Base-by-base conservation (phyloP, 37 sponge, comb jelly and placozoan genomes). In the Spongilla lacustris region DNA sequence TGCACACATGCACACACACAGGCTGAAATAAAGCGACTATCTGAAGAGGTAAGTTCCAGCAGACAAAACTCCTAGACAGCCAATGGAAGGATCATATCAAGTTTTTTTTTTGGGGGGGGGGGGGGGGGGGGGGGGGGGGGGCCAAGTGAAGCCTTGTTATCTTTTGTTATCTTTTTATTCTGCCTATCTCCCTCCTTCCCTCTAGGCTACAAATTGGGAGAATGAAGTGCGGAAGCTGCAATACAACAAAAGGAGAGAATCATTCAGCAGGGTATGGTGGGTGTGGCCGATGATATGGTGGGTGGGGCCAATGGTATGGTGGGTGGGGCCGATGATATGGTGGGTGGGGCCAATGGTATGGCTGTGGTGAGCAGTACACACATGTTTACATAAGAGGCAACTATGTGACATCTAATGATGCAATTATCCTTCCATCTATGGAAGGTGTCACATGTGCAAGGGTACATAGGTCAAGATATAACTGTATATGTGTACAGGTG, bases 11-110 rank as follows among this genome's bases (percentile, higher is more conserved):
- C 12, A 58, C 58, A 58, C 58, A 58, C 67, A 41, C 75, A 77
- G 77, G 31, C 46, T 31, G 86, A 86, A 31, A 46, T 79, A 34
- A 80, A 79, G 72, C 21, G 28, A 29, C 21, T 71, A 17, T 48
- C 24, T 19, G 58, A 36, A 33, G 74, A 86, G 86, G 75, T 74
- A 3, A 74, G 75, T 74, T 4, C 31, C 21, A 33, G 73, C 12
- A 24, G 31, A 14, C 31, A 32, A 0, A 32, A 72, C 73, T 0
- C 11, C 31, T 33, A 12, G 1, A 17, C 19, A 14, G 58, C 19
- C 58, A 58, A 58, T 41, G 3, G 6, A 3, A 41, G 6, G n/a
- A n/a, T n/a, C n/a, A n/a, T n/a, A n/a, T n/a, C n/a, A n/a, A n/a
- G n/a, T n/a, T n/a, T n/a, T n/a, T n/a, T n/a, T n/a, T n/a, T n/a